Conservation (phyloP, 2,113 vertebrate genomes). For the Perca schrenkii region DNA sequence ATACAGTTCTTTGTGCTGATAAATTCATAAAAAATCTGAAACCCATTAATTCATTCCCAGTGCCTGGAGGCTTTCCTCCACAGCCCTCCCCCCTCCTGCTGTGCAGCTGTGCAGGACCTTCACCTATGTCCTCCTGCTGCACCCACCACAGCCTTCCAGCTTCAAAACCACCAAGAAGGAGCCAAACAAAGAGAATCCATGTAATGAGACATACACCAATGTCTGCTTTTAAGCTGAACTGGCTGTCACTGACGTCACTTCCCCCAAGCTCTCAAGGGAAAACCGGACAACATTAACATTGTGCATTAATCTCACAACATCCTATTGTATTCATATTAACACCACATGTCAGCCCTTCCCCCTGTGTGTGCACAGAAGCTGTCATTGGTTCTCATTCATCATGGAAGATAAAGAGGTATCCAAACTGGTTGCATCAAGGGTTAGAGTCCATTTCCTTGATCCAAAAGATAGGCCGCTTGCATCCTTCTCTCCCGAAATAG, state of each 20-base stretch:
- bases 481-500: neutral
- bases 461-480: neutral
- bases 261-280: constrained; percentile 44
- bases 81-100: constrained; percentile 41
- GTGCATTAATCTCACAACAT: constrained; percentile 61
- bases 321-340: constrained; percentile 54
- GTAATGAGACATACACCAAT: constrained; percentile 25
- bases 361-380: constrained; percentile 13
- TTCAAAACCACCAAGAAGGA: constrained; percentile 47
- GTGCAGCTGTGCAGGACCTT: constrained; percentile 79
- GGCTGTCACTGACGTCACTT: constrained; percentile 40
- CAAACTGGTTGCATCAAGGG: neutral
- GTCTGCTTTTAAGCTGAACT: constrained; percentile 50
- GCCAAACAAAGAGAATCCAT: constrained; percentile 66
- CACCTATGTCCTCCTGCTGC: constrained; percentile 75
- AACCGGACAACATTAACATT: constrained; percentile 51
- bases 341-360: constrained; percentile 45
- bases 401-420: constrained; percentile 13
- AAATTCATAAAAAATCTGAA: constrained; percentile 44
- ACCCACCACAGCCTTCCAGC: constrained; percentile 49
- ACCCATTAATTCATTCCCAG: constrained; percentile 59
- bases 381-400: constrained; percentile 41
- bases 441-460: neutral
- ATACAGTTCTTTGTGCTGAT: constrained; percentile 29
- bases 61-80: constrained; percentile 60